These are phyloP conservation scores for Didymodactylos carnosus DNA, from an alignment of 2,888 invertebrate species.

Conservation along the genomic window DNA sequence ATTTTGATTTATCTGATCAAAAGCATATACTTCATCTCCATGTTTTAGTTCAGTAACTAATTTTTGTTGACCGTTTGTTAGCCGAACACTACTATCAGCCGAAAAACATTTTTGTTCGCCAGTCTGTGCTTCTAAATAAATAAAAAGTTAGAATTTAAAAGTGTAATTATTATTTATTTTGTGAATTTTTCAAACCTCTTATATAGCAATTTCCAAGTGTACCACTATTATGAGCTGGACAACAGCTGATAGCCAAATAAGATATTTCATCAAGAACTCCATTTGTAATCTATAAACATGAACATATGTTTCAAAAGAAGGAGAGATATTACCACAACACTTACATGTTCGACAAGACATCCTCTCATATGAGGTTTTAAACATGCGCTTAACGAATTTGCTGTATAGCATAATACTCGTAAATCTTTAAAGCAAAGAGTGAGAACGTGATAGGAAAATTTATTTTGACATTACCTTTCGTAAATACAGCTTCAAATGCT, in stretches of 20 bases:
- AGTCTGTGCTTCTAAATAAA: neutral
- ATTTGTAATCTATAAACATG: neutral
- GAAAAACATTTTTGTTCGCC: neutral
- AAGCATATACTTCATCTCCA: neutral
- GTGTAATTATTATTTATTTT: too few species aligned
- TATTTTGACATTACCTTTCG: too few species aligned
- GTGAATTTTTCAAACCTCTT: neutral
- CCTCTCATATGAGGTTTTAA: neutral
- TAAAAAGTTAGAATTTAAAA: too few species aligned
- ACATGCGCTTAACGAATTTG: neutral
- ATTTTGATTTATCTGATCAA: neutral
- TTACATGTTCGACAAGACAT: neutral
- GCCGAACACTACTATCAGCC: neutral
- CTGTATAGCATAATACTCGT: neutral
- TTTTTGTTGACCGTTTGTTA: neutral
- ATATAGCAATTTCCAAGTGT: neutral
- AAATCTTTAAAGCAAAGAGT: neutral
- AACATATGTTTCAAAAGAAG: neutral
- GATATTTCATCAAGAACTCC: neutral
- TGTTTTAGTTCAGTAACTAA: neutral
- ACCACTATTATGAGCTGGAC: too few species aligned
- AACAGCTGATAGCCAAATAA: neutral
- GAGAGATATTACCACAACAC: too few species aligned
- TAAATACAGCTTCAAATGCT: too few species aligned
- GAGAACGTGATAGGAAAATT: too few species aligned